Evolutionary conservation across 37 sponge, comb jelly and placozoan species (phyloP).

Genomic region (Spongilla lacustris): DNA sequence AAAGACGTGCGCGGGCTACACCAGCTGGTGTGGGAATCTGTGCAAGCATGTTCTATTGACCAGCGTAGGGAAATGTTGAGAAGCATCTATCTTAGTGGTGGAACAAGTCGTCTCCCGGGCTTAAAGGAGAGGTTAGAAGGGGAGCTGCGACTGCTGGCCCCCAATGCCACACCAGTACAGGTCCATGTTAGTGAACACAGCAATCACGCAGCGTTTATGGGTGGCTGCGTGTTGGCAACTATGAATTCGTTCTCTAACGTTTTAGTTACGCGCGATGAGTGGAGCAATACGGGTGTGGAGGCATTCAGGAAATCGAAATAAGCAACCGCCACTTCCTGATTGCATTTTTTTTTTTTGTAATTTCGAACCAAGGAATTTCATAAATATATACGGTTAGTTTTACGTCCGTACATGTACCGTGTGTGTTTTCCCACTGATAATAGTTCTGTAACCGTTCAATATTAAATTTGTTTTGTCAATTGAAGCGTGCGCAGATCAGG

Average conservation of each 20-base stretch:
- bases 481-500: neutral
- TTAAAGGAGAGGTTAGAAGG: conserved; percentile 72
- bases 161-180: conserved; percentile 36
- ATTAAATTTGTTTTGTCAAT: neutral
- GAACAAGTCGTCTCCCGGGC: conserved; percentile 53
- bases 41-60: conserved; percentile 82
- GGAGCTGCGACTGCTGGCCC: conserved; percentile 48
- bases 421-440: neutral
- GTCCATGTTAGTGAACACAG: conserved; percentile 66
- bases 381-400: neutral
- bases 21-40: conserved; percentile 64
- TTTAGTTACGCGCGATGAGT: conserved; percentile 61
- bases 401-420: neutral
- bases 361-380: neutral
- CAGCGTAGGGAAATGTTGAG: conserved; percentile 50
- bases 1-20: conserved; percentile 78
- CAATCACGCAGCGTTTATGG: conserved; percentile 80
- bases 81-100: conserved; percentile 78
- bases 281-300: conserved; percentile 23
- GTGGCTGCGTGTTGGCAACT: conserved; percentile 72
- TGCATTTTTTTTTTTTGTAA: conserved; percentile 6
- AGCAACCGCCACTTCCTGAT: neutral
- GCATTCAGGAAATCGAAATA: conserved; percentile 46
- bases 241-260: conserved; percentile 56
- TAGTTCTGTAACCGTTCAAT: neutral